phyloP scores from a whole-genome alignment of 2,113 vertebrate genomes.

The Chloroceryle aenea region DNA sequence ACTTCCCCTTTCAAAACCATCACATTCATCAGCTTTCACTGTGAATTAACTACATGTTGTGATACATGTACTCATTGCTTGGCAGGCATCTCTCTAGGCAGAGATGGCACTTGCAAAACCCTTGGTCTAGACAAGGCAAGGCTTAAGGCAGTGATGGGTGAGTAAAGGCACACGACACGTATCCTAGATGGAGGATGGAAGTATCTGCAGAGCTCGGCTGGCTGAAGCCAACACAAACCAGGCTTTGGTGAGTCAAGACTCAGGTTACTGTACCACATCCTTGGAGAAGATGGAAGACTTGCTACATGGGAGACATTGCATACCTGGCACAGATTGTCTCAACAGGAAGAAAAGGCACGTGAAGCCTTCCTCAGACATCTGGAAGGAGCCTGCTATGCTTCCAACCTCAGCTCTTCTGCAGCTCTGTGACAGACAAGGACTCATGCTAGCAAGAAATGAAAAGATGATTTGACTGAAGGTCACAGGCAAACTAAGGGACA shows the following conservation, averaged over 20 bases:
- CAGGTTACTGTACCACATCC: not conserved
- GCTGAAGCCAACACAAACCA: not conserved
- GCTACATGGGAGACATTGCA: not conserved
- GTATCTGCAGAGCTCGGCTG: not conserved
- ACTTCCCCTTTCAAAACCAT: not conserved
- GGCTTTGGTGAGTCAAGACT: not conserved
- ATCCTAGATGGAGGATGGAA: not conserved
- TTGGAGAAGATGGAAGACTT: not conserved
- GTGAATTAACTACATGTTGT: not conserved
- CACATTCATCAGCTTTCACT: not conserved
- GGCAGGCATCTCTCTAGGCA: not conserved
- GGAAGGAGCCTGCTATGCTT: not conserved
- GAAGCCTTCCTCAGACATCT: not conserved
- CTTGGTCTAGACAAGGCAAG: not conserved
- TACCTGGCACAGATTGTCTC: not conserved
- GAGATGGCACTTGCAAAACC: not conserved
- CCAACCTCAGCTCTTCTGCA: not conserved
- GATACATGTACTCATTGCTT: not conserved
- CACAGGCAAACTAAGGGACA: not conserved
- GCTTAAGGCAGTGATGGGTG: not conserved
- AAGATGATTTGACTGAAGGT: not conserved
- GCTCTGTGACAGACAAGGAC: not conserved
- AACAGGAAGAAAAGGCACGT: not conserved
- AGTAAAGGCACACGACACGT: rapidly evolving
- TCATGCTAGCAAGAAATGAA: not conserved